A percentile compares a stretch with the other conserved stretches of the same genome.
These are phyloP conservation scores for Drosophila picticornis DNA, from an alignment of 2,888 invertebrate genomes.

Conservation along the genomic window DNA sequence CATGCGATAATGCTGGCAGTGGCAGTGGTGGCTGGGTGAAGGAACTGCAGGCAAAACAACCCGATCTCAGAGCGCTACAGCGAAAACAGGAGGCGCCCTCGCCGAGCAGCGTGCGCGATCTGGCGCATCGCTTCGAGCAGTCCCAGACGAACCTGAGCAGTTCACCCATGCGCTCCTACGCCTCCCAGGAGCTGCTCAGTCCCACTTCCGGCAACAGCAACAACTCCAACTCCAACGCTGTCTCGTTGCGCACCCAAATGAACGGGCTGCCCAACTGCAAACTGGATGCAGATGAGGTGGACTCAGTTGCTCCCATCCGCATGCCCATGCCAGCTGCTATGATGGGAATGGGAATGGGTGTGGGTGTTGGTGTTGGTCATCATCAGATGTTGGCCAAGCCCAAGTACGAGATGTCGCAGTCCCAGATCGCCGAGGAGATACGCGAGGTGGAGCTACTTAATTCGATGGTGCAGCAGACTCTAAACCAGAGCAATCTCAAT, in stretches of 20 bases:
- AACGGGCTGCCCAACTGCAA: constrained; percentile 84
- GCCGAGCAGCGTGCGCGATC: constrained; percentile 88
- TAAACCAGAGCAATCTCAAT: constrained; percentile 85
- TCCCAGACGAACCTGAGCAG: constrained; percentile 15
- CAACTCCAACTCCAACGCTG: constrained; percentile 7
- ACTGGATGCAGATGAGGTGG: constrained; percentile 80
- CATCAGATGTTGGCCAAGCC: constrained; percentile 76
- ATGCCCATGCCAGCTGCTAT: not conserved
- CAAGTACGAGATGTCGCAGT: constrained; percentile 85
- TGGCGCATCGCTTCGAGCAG: constrained; percentile 93
- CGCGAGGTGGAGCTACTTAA: constrained; percentile 87
- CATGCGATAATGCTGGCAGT: not conserved
- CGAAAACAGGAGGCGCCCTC: constrained; percentile 67
- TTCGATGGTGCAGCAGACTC: constrained; percentile 86
- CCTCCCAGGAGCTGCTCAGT: constrained; percentile 83
- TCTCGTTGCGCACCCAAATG: constrained; percentile 85
- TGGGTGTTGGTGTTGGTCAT: not conserved
- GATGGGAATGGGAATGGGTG: not conserved
- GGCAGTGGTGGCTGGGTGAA: constrained; percentile 87
- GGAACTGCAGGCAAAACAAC: constrained; percentile 92
- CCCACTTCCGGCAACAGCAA: constrained; percentile 5
- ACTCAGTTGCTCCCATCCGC: constrained; percentile 67
- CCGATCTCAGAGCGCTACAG: constrained; percentile 86
- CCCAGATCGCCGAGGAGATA: constrained; percentile 87
- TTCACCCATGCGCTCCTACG: constrained; percentile 76